Base-by-base conservation (phyloP, 2,797 vertebrate genomes). In the Sebastes vulpes region DNA sequence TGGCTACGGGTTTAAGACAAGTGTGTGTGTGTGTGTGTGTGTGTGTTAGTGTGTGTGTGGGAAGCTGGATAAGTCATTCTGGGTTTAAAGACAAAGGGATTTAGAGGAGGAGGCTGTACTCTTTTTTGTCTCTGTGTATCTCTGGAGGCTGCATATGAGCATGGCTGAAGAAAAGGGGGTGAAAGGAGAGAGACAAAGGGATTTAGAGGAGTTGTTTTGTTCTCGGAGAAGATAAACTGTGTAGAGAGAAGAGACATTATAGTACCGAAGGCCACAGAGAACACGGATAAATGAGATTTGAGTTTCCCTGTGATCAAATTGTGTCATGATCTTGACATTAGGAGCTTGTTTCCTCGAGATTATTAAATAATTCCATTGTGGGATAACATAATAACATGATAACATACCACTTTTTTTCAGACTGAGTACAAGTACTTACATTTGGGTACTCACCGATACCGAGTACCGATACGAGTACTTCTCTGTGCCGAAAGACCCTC, bases 11-110 rank as follows among this genome's bases (percentile, higher is more conserved):
- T 16, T 42, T 42, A 16, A 42, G 38, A 42, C 38, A 42, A 42
- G 38, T 6, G 38, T 42, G 38, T 42, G 35, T 38, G 56, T 26
- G 35, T 38, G 56, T 26, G 38, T 6, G 38, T 42, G 35, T 38
- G 56, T 26, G 53, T 57, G 54, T 57, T 57, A 14, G 50, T 56
- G 67, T 48, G 53, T 78, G 46, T 54, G 61, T 26, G 80, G 68
- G 84, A 58, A 53, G 72, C 69, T 78, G 69, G 65, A 78, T 78
- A 82, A 87, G 42, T 87, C 76, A 87, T 58, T 82, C 64, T 58
- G n/a, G 64, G 38, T 86, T 87, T 86, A 52, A 81, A 86, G 79
- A 85, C 88, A 83, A 82, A 85, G 78, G 81, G 80, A 82, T 85
- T 90, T 77, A 79, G 70, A 86, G n/a, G 53, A 85, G 74, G 60